Conservation (phyloP, 2,113 vertebrate species). For the Notechis scutatus region DNA sequence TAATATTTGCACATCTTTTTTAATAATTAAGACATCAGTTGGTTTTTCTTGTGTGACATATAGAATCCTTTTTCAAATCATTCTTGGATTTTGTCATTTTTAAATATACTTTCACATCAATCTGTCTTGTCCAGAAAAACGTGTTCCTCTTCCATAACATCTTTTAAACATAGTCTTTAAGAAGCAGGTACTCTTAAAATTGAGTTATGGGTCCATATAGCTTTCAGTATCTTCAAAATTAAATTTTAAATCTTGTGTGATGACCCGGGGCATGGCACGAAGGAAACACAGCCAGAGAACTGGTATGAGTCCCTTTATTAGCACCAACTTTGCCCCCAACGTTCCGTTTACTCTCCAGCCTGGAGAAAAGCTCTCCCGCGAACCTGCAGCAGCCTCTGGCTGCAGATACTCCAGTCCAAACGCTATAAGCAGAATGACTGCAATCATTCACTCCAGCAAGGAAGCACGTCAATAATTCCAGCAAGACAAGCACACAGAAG, state of each 20-base stretch:
- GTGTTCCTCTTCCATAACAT: background rate
- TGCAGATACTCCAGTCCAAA: too few species aligned
- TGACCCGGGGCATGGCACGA: too few species aligned
- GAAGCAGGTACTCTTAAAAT: background rate
- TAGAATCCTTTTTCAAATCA: background rate
- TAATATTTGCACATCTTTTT: background rate
- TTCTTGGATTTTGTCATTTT: background rate
- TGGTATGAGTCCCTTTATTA: too few species aligned
- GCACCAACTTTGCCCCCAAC: too few species aligned
- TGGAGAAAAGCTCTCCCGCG: too few species aligned
- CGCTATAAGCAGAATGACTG: too few species aligned
- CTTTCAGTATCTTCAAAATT: background rate
- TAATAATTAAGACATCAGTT: background rate
- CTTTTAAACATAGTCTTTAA: background rate
- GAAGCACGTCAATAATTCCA: too few species aligned
- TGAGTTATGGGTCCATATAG: background rate
- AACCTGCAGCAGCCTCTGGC: too few species aligned
- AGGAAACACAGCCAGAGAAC: too few species aligned
- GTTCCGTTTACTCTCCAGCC: too few species aligned
- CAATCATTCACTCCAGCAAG: too few species aligned
- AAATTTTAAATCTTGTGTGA: background rate
- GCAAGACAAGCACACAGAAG: too few species aligned
- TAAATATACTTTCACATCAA: background rate
- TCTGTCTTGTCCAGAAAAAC: background rate
- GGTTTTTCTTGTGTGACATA: background rate